Evolutionary conservation across 2,797 vertebrate genomes (phyloP), one percentile per base, ranked within the genome.

Genomic region (Dicrostonyx torquatus): DNA sequence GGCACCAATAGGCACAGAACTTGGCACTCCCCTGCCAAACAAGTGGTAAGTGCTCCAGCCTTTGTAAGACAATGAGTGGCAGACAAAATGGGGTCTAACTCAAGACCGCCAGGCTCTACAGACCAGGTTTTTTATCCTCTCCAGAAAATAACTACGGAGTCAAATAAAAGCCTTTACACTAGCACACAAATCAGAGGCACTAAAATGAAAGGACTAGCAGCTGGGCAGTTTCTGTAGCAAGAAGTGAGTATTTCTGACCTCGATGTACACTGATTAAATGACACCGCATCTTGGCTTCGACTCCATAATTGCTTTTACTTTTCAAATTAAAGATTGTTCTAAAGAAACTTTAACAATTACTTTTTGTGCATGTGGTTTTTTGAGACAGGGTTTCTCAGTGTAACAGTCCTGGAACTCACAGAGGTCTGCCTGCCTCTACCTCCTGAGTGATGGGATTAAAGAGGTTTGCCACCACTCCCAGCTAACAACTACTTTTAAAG

Each of bases 251-350:
- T 58, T 48, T 55, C 31, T 70, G 37, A 91, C 72, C 78, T 58
- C 90, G 43, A 83, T 31, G 72, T 9, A 14, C 45, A 85, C 6
- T 68, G 88, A 91, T 53, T 73, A 92, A 77, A 87, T 68, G 88
- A 8, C 62, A 93, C n/a, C 82, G 72, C 53, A 86, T 60, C 83
- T 96, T 90, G 79, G 45, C 43, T 92, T 92, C 93, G 66, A 53
- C 40, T 68, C 77, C 50, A 2, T 34, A 92, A 45, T 26, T 76
- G 53, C 17, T 62, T 86, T 87, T 34, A n/a, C 75, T 94, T 92
- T 93, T 40, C 77, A 53, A 90, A 96, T 11, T 50, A 87, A 50
- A 87, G 48, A 86, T 29, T 53, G 31, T 7, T 76, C 14, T 76
- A 29, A 76, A 76, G 24, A 76, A 76, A 48, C 73, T 48, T 48